A percentile compares a stretch with the other conserved stretches of the same genome.
Evolutionary conservation across 2,113 vertebrate genomes (phyloP).

Genomic region (Geococcyx californianus): DNA sequence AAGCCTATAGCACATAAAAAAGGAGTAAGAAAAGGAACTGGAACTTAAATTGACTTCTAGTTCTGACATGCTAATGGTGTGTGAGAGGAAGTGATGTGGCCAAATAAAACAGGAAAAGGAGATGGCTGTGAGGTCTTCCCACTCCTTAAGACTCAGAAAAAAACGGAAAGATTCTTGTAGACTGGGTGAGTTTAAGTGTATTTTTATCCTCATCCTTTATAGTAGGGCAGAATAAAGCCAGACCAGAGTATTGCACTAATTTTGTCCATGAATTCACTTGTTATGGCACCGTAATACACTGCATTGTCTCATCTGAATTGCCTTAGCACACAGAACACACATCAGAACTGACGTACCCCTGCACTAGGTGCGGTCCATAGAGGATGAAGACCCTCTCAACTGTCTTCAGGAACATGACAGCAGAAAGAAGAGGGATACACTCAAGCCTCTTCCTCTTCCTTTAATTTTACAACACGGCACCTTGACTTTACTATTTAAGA

Average conservation of each 20-base stretch:
- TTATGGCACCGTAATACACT: background rate
- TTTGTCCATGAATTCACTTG: background rate
- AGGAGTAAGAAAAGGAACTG: background rate
- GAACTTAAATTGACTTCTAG: background rate
- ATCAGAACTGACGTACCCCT: background rate
- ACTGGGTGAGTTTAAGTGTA: background rate
- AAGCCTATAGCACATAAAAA: background rate
- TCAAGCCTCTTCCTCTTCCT: background rate
- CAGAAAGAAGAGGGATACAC: background rate
- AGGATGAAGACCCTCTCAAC: background rate
- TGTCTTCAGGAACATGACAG: background rate
- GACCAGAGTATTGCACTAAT: background rate
- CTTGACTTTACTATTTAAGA: background rate
- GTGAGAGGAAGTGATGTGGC: background rate
- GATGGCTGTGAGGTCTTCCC: background rate
- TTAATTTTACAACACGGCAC: background rate
- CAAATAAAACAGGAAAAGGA: background rate
- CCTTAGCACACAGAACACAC: background rate
- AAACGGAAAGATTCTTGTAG: background rate
- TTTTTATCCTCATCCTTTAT: background rate
- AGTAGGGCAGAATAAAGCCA: background rate
- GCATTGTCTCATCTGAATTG: background rate
- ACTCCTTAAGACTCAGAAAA: background rate
- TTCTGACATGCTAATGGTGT: background rate
- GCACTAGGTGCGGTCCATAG: background rate